A percentile compares a stretch with the other conserved stretches of the same genome.
Evolutionary conservation across 2,113 vertebrate genomes (phyloP).

Genomic region (Podocnemis expansa): DNA sequence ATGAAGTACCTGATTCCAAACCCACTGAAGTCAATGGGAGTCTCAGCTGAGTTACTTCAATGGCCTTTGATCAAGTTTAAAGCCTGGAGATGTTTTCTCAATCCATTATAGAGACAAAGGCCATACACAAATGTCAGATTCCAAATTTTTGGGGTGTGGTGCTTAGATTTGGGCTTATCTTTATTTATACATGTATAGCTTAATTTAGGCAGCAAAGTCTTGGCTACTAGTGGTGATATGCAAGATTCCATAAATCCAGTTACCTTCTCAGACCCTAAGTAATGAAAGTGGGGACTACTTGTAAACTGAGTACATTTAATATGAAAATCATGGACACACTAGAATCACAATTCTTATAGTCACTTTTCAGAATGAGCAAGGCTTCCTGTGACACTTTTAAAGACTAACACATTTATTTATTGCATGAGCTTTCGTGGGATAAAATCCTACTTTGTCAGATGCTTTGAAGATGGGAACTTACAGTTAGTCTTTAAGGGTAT

Average conservation of each 20-base stretch:
- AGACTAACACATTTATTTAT: too few species aligned
- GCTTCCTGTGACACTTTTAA: too few species aligned
- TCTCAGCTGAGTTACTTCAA: neutral
- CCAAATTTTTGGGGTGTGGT: neutral
- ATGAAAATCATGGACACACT: neutral
- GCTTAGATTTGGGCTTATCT: fast-evolving
- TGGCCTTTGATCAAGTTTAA: neutral
- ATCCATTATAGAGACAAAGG: neutral
- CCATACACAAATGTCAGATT: neutral
- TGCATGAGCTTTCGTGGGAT: too few species aligned
- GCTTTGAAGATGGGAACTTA: too few species aligned
- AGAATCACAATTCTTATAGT: neutral
- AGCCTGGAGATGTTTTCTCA: neutral
- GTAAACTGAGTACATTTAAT: neutral
- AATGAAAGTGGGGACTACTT: neutral
- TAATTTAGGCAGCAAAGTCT: neutral
- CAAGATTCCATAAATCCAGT: neutral
- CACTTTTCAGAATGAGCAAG: neutral
- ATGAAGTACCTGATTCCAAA: neutral
- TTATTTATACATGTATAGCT: neutral
- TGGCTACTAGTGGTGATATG: neutral
- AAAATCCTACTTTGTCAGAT: too few species aligned
- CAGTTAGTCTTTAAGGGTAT: too few species aligned
- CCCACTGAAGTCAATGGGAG: neutral
- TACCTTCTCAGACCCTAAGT: neutral